These are phyloP conservation scores for Plectropomus leopardus DNA, from an alignment of 2,113 vertebrate species.

Conservation along the genomic window DNA sequence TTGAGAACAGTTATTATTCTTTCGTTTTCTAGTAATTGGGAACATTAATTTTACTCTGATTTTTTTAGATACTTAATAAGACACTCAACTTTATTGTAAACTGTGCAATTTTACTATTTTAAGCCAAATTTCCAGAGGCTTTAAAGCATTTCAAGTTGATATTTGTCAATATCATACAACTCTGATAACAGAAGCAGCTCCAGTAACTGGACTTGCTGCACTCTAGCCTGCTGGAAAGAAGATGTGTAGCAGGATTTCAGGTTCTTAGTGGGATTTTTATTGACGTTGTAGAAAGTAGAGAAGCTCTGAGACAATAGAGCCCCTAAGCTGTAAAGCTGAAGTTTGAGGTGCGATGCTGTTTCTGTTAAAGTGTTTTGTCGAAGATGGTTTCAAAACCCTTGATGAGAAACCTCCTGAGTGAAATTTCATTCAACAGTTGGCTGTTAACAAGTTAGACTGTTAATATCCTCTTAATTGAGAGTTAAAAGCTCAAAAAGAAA, in stretches of 20 bases:
- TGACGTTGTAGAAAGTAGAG: constrained; percentile 25
- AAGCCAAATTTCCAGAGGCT: too few species aligned
- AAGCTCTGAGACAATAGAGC: constrained; percentile 33
- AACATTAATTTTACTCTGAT: too few species aligned
- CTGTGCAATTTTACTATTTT: too few species aligned
- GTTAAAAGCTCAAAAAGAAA: neutral
- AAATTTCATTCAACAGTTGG: neutral
- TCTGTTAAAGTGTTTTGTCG: constrained; percentile 5
- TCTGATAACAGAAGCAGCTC: neutral
- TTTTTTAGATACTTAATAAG: too few species aligned
- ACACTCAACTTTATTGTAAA: too few species aligned
- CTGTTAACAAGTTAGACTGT: neutral
- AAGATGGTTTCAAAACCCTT: neutral
- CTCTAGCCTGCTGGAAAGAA: neutral
- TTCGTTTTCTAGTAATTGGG: too few species aligned
- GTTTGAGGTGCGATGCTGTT: neutral
- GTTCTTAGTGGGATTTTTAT: constrained; percentile 18
- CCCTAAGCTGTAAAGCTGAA: constrained; percentile 17
- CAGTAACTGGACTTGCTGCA: neutral
- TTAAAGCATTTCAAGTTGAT: neutral
- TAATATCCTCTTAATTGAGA: neutral
- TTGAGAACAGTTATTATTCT: too few species aligned
- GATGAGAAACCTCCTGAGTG: neutral
- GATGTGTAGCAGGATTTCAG: constrained; percentile 26
- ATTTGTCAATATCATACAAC: neutral